These are phyloP conservation scores for Trichacis sp. DNA, from an alignment of 2,888 invertebrate genomes.

Conservation along the genomic window DNA sequence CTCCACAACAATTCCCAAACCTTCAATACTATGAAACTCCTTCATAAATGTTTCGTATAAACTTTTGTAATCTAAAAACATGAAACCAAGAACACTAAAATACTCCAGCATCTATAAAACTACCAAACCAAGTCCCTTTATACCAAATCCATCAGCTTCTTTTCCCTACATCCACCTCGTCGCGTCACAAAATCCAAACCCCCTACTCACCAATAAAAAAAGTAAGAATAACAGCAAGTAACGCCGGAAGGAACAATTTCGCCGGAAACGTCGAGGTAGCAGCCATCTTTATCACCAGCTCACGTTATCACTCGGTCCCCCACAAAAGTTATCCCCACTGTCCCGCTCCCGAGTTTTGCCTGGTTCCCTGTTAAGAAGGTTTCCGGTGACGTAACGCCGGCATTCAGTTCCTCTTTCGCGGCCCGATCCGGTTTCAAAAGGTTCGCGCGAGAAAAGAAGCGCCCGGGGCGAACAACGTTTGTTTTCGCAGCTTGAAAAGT, in stretches of 20 bases:
- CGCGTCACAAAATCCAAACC: background rate
- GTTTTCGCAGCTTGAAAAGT: background rate
- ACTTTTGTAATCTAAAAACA: no score
- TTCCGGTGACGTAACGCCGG: background rate
- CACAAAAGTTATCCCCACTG: slow-evolving; percentile 18
- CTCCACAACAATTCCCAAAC: no score
- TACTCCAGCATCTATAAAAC: no score
- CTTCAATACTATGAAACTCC: no score
- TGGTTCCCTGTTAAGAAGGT: background rate
- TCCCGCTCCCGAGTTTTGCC: background rate
- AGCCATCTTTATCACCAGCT: slow-evolving; percentile 33
- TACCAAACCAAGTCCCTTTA: no score
- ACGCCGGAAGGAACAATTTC: slow-evolving; percentile 52
- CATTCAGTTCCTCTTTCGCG: background rate
- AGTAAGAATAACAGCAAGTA: slow-evolving; percentile 48
- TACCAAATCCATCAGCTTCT: no score
- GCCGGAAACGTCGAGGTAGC: slow-evolving; percentile 33
- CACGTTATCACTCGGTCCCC: slow-evolving; percentile 11
- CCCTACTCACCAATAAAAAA: slow-evolving; percentile 56
- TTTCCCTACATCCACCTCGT: no score
- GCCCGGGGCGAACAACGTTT: background rate
- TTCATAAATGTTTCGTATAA: no score
- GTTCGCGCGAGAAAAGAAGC: background rate
- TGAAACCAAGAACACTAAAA: no score
- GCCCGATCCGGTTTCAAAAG: background rate